phyloP scores from a whole-genome alignment of 2,797 vertebrate genomes.

The Ctenosaura bakeri region DNA sequence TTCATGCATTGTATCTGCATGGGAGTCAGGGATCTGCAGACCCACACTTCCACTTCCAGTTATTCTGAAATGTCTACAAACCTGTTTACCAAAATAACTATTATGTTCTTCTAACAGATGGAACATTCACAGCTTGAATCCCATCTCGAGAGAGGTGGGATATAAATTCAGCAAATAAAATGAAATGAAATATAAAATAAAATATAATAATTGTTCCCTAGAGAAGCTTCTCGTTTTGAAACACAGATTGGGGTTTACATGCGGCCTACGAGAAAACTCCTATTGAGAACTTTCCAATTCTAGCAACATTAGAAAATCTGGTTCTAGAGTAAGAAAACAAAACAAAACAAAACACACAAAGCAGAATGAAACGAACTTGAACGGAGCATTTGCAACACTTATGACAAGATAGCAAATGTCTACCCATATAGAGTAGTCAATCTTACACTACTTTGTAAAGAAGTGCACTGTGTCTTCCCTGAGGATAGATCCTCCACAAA shows the following conservation, averaged over 20 bases:
- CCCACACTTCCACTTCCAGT: not conserved
- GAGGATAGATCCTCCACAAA: not conserved
- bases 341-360: slow-evolving; percentile 8
- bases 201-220: not conserved
- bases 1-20: too few relatives aligned
- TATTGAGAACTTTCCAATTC: not conserved
- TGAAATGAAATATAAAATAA: too few relatives aligned
- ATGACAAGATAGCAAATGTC: not conserved
- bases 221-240: not conserved
- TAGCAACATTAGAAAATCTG: not conserved
- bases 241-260: not conserved
- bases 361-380: not conserved
- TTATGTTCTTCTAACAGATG: too few relatives aligned
- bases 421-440: not conserved
- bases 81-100: not conserved
- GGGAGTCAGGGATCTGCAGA: not conserved
- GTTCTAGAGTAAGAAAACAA: not conserved
- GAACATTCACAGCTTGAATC: too few relatives aligned
- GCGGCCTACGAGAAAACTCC: not conserved
- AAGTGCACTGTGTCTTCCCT: not conserved
- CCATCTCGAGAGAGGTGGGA: too few relatives aligned
- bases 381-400: not conserved
- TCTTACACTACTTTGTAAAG: not conserved
- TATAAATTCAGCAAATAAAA: too few relatives aligned
- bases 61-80: not conserved